These are phyloP conservation scores for Grantiella picta DNA, from an alignment of 2,113 vertebrate genomes.

Conservation along the genomic window DNA sequence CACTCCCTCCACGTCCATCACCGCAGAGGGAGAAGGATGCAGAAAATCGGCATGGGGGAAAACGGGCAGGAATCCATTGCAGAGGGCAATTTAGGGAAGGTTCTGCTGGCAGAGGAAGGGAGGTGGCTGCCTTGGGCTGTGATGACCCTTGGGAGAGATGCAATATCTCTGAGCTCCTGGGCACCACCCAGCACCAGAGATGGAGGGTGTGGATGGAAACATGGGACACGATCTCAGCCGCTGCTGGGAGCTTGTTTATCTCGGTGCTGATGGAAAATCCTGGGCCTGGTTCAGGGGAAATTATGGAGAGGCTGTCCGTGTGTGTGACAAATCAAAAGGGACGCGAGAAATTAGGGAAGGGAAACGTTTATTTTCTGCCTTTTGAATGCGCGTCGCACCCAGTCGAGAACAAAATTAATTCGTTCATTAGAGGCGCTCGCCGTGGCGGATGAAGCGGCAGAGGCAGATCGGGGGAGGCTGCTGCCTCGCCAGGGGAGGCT, in stretches of 20 bases:
- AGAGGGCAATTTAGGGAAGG: neutral
- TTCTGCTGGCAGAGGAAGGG: neutral
- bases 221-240: accelerated
- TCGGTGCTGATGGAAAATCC: neutral
- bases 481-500: neutral
- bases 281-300: neutral
- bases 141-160: neutral
- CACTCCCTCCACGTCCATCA: neutral
- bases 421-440: neutral
- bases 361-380: conserved; percentile 26
- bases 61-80: neutral
- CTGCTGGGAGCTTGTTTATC: neutral
- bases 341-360: neutral
- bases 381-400: neutral
- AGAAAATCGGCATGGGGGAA: neutral
- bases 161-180: neutral
- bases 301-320: accelerated
- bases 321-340: neutral
- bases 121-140: neutral
- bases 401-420: conserved; percentile 13
- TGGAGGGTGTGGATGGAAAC: accelerated
- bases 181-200: neutral
- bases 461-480: neutral
- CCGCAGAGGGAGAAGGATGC: neutral
- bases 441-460: neutral